phyloP scores from a whole-genome alignment of 1,140 invertebrate species.

The Zaprionus kolodkinae region DNA sequence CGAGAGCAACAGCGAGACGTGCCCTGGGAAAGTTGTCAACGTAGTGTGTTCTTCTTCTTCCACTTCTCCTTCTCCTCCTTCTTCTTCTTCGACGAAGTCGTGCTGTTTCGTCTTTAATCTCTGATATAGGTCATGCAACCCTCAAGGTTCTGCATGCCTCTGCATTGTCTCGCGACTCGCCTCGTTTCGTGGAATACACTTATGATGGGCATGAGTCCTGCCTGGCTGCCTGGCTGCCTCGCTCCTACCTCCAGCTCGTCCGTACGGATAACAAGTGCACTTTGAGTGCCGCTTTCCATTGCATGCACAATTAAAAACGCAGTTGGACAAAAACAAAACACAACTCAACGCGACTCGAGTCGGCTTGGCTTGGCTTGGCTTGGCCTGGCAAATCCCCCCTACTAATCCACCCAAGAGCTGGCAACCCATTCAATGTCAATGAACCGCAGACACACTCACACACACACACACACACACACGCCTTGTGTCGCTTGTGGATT shows the following conservation, averaged over 20 bases:
- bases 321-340: slow-evolving; percentile 59
- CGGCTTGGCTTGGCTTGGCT: not conserved
- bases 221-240: slow-evolving; percentile 22
- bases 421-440: slow-evolving; percentile 75
- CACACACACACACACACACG: slow-evolving; percentile 19
- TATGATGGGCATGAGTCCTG: slow-evolving; percentile 41
- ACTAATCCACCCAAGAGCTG: slow-evolving; percentile 27
- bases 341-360: not conserved
- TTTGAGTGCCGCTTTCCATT: slow-evolving; percentile 74
- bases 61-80: not conserved
- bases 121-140: slow-evolving; percentile 81
- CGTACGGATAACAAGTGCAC: slow-evolving; percentile 61
- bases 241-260: no score
- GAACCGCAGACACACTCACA: slow-evolving; percentile 60
- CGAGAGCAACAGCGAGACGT: slow-evolving; percentile 32
- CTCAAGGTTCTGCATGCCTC: slow-evolving; percentile 66
- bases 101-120: slow-evolving; percentile 60
- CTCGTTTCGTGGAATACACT: slow-evolving; percentile 72
- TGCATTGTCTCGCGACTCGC: slow-evolving; percentile 57
- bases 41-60: slow-evolving; percentile 2
- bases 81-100: slow-evolving; percentile 19
- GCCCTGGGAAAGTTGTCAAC: slow-evolving; percentile 72
- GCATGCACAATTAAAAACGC: slow-evolving; percentile 80
- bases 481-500: slow-evolving; percentile 49
- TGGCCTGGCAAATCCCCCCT: slow-evolving; percentile 32